These are phyloP conservation scores for Aplodontia rufa DNA, from an alignment of 2,113 vertebrate genomes.

Conservation along the genomic window DNA sequence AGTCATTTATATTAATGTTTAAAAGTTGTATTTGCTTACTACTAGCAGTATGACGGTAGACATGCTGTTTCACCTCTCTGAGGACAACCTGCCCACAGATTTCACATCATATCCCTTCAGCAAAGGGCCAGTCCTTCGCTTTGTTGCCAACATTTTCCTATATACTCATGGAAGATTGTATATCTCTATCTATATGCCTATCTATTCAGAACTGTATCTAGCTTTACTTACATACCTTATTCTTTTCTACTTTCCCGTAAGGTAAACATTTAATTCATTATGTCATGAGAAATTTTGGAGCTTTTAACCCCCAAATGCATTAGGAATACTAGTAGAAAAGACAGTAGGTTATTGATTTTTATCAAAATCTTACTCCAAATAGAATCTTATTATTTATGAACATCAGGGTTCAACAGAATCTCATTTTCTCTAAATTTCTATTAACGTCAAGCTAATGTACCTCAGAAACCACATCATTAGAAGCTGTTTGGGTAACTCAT, in stretches of 20 bases:
- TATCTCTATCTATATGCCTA: too few species aligned
- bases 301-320: not conserved
- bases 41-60: not conserved
- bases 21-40: not conserved
- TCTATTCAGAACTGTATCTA: not conserved
- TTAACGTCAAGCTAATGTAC: slow-evolving; percentile 28
- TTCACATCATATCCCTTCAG: rapidly evolving
- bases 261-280: not conserved
- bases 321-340: not conserved
- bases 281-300: not conserved
- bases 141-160: not conserved
- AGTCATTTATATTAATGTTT: not conserved
- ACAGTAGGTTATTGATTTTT: not conserved
- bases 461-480: not conserved
- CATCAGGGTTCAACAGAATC: not conserved
- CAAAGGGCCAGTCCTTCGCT: not conserved
- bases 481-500: not conserved
- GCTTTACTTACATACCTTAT: not conserved
- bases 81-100: not conserved
- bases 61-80: not conserved
- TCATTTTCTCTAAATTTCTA: slow-evolving; percentile 45
- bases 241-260: not conserved
- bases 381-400: slow-evolving; percentile 18
- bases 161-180: not conserved
- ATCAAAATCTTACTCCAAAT: not conserved